These are phyloP conservation scores for Gnathonemus echidnorhynchus DNA, from an alignment of 2,113 vertebrate genomes.

Conservation along the genomic window DNA sequence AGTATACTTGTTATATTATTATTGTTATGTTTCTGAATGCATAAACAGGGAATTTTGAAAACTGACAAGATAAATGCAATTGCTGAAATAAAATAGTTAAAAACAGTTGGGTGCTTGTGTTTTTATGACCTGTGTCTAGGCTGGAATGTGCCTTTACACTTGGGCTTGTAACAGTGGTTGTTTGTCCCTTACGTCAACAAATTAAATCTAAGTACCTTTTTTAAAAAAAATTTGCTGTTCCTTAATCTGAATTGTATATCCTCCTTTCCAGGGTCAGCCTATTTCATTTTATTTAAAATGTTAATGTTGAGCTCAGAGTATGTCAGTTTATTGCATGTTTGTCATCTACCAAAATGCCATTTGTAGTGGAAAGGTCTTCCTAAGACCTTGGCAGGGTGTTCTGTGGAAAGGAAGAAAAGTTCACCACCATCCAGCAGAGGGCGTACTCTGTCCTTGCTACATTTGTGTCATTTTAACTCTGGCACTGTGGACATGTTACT, in stretches of 20 bases:
- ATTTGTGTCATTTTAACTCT: not conserved
- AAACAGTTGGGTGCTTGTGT: not conserved
- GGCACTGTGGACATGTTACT: not conserved
- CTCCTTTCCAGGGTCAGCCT: not conserved
- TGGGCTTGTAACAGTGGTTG: not conserved
- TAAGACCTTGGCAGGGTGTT: not conserved
- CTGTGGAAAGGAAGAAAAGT: not conserved
- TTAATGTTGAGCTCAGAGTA: not conserved
- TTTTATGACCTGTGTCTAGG: not conserved
- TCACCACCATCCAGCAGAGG: slow-evolving; percentile 1
- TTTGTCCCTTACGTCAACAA: not conserved
- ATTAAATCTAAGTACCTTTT: not conserved
- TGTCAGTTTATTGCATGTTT: not conserved
- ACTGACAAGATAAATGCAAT: slow-evolving; percentile 42
- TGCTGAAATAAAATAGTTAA: slow-evolving; percentile 34
- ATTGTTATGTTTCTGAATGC: slow-evolving; percentile 45
- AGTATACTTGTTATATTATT: slow-evolving; percentile 36
- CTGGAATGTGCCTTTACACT: not conserved
- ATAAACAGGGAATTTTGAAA: slow-evolving; percentile 45
- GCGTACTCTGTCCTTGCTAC: not conserved
- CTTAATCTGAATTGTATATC: not conserved
- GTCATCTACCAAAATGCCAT: not conserved
- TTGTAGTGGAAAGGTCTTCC: not conserved
- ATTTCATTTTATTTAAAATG: not conserved
- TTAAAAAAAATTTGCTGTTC: not conserved